Percentiles rank a stretch among this genome's conserved stretches.
phyloP scores from a whole-genome alignment of 2,888 invertebrate species.

The Euzophera pinguis region DNA sequence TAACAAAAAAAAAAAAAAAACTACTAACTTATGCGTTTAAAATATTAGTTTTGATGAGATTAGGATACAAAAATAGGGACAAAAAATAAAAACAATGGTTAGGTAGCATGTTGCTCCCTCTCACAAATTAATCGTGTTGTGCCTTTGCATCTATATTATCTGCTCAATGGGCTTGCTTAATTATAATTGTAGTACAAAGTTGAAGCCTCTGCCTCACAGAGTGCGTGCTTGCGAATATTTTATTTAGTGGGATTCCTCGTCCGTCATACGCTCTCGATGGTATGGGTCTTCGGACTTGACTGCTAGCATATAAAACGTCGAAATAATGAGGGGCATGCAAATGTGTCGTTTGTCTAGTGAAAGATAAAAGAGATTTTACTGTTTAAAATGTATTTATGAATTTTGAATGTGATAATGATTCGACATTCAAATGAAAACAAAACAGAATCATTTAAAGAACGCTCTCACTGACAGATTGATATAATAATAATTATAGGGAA shows the following conservation, averaged over 20 bases:
- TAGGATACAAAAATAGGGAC: no score
- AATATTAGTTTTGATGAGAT: no score
- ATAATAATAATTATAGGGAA: no score
- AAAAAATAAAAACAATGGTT: no score
- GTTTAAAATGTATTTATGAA: neutral
- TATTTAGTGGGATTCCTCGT: conserved; percentile 55
- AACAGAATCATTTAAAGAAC: no score
- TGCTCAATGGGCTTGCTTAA: conserved; percentile 32
- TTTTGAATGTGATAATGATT: neutral
- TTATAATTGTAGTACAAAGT: conserved; percentile 68
- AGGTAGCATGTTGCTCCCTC: no score
- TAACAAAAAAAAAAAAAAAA: no score
- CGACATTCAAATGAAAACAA: no score
- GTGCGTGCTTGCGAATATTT: conserved; percentile 73
- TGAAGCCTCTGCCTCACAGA: conserved; percentile 45
- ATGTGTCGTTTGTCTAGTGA: conserved; percentile 25
- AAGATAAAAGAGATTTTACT: conserved; percentile 28
- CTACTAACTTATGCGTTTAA: no score
- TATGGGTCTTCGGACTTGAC: conserved; percentile 38
- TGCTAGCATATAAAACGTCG: conserved; percentile 34
- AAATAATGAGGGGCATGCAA: conserved; percentile 58
- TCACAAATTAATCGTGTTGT: neutral
- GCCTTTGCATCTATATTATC: no score
- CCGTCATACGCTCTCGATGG: conserved; percentile 57
- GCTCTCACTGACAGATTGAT: no score